These are phyloP conservation scores for Pangasius djambal DNA, from an alignment of 2,797 vertebrate species.

Conservation along the genomic window DNA sequence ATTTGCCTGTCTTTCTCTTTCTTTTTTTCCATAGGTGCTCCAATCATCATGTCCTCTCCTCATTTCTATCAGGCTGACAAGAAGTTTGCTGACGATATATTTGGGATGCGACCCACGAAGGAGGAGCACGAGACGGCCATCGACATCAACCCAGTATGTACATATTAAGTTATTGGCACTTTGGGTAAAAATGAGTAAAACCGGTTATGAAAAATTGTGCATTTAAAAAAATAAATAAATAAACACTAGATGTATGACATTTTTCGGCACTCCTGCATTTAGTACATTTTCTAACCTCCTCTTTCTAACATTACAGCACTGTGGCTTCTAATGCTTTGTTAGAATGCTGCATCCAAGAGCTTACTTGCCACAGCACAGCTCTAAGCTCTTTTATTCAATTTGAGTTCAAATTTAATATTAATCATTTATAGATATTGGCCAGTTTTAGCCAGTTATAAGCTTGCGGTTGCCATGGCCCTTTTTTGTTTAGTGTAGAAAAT, in stretches of 20 bases:
- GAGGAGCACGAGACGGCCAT: conserved; percentile 85
- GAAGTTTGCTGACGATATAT: conserved; percentile 77
- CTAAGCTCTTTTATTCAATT: neutral
- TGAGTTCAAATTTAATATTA: neutral
- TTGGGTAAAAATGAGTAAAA: too few species aligned
- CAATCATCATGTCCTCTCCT: conserved; percentile 92
- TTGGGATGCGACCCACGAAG: conserved; percentile 86
- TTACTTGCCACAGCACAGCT: too few species aligned
- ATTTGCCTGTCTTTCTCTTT: neutral
- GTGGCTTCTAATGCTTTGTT: neutral
- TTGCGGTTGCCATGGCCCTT: neutral
- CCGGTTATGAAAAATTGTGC: neutral
- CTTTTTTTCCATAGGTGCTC: conserved; percentile 78
- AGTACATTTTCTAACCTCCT: neutral
- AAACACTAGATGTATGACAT: neutral
- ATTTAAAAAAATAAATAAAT: neutral
- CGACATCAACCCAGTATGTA: conserved; percentile 89
- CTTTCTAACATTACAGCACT: neutral
- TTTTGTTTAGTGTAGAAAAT: neutral
- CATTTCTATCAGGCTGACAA: conserved; percentile 94
- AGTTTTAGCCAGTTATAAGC: too few species aligned
- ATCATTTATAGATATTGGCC: too few species aligned
- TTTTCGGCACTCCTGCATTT: too few species aligned
- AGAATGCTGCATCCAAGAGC: neutral
- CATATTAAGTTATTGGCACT: neutral